phyloP scores from a whole-genome alignment of 2,888 invertebrate species.

The Chrysolina oricalcia region DNA sequence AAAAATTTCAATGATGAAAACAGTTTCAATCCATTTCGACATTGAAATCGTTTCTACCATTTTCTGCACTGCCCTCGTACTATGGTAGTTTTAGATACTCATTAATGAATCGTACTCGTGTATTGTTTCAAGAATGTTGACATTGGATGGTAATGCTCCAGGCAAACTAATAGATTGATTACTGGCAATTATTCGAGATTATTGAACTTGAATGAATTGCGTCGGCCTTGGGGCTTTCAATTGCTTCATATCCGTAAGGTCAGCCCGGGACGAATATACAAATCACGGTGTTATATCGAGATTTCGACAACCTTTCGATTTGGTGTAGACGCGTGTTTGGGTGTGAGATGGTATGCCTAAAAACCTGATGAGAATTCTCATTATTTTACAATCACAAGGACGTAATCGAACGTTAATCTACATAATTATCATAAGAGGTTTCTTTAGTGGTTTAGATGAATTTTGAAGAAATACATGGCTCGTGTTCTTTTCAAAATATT shows the following conservation, averaged over 20 bases:
- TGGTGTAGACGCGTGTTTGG: neutral
- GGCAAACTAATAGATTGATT: constrained; percentile 48
- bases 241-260: constrained; percentile 12
- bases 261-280: constrained; percentile 11
- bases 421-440: too few relatives aligned
- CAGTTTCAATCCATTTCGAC: too few relatives aligned
- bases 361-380: neutral
- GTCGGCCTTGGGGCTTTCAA: constrained; percentile 19
- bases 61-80: too few relatives aligned
- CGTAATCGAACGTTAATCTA: neutral
- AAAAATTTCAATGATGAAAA: too few relatives aligned
- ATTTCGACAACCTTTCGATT: neutral
- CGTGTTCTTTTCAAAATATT: too few relatives aligned
- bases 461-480: too few relatives aligned
- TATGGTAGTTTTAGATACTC: too few relatives aligned
- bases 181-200: constrained; percentile 49
- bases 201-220: constrained; percentile 47
- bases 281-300: constrained; percentile 2
- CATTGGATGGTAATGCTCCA: constrained; percentile 41
- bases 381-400: neutral
- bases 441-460: too few relatives aligned
- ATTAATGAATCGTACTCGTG: constrained; percentile 13
- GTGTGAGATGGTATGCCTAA: neutral
- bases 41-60: too few relatives aligned
- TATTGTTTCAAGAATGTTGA: constrained; percentile 33